Percentiles rank a stretch among this genome's conserved stretches.
phyloP scores from a whole-genome alignment of 53 echinoderm and acorn worm species.

The Stichopus horrens region DNA sequence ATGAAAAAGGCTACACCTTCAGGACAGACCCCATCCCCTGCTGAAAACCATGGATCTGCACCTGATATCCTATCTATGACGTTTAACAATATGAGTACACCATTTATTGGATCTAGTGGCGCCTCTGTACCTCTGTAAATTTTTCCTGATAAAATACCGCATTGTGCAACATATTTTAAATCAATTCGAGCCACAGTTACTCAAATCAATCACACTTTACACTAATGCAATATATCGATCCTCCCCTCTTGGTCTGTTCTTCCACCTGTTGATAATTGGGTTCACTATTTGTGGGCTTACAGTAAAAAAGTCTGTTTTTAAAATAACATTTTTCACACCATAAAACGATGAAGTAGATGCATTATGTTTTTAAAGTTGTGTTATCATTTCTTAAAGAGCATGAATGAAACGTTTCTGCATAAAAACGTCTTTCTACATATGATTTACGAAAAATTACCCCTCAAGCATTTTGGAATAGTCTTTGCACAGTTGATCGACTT shows the following conservation, averaged over 20 bases:
- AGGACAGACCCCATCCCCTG: too few species aligned
- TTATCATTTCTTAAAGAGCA: neutral
- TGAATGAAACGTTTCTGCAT: neutral
- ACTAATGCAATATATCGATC: neutral
- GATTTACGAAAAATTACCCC: neutral
- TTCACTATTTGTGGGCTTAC: neutral
- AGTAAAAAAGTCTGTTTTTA: neutral
- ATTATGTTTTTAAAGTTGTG: neutral
- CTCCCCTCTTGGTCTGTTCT: neutral
- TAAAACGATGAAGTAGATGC: neutral
- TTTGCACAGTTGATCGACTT: constrained; percentile 30
- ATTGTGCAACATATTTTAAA: too few species aligned
- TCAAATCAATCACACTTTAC: too few species aligned
- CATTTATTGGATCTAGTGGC: too few species aligned
- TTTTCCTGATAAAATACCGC: too few species aligned
- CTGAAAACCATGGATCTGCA: too few species aligned
- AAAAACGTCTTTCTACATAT: neutral
- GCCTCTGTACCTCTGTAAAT: too few species aligned
- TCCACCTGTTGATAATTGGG: neutral
- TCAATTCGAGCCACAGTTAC: too few species aligned
- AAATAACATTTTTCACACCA: neutral
- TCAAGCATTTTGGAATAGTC: constrained; percentile 3
- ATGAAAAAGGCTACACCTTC: too few species aligned
- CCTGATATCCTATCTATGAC: too few species aligned
- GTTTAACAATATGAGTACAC: too few species aligned